Conservation (phyloP, 2,797 vertebrate genomes). For the Lithobates pipiens region DNA sequence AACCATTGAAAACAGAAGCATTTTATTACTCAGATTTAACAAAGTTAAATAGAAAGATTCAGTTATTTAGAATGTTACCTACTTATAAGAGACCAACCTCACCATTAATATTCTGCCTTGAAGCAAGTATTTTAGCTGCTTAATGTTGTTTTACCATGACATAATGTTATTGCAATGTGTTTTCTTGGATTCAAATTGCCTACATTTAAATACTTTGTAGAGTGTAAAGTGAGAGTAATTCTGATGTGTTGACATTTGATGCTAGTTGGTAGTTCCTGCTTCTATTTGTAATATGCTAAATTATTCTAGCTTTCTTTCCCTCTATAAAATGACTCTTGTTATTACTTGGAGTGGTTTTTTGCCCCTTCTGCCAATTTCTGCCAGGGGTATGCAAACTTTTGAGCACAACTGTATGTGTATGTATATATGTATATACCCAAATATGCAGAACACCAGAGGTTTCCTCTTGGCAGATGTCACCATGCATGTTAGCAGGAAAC, state of each 20-base stretch:
- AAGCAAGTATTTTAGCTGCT: neutral
- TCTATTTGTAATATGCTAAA: neutral
- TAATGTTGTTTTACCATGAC: neutral
- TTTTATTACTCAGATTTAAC: too few species aligned
- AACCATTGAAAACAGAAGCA: too few species aligned
- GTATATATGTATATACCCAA: too few species aligned
- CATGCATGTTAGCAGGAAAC: too few species aligned
- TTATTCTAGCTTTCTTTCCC: neutral
- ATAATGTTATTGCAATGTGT: neutral
- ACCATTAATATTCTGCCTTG: neutral
- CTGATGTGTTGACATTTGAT: neutral
- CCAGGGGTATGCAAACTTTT: too few species aligned
- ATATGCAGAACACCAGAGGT: too few species aligned
- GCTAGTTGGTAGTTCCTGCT: neutral
- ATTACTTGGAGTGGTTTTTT: too few species aligned
- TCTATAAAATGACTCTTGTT: neutral
- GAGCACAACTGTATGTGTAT: too few species aligned
- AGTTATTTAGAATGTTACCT: neutral
- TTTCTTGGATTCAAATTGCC: neutral
- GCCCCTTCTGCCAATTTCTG: too few species aligned
- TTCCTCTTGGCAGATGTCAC: too few species aligned
- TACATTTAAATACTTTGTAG: constrained; percentile 21
- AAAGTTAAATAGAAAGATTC: too few species aligned
- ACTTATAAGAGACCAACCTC: neutral
- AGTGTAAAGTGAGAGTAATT: too few species aligned